Evolutionary conservation across 2,888 invertebrate species (phyloP).

Genomic region (Achlya flavicornis): DNA sequence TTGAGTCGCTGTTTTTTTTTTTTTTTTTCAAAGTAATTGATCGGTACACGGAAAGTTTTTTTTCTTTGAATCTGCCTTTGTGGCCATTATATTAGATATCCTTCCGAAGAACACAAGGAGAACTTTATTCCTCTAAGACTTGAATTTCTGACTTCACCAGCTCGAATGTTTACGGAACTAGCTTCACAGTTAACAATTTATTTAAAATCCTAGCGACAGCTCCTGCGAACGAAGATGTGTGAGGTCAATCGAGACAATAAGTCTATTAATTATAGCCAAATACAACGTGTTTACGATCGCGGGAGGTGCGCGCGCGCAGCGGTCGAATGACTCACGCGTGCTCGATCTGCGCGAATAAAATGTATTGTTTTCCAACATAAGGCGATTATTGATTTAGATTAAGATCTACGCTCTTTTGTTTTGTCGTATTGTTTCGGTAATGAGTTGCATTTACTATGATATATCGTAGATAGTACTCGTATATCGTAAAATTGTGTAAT

Average conservation of each 20-base stretch:
- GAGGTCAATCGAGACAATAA: slow-evolving; percentile 17
- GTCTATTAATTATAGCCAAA: slow-evolving; percentile 21
- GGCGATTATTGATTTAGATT: slow-evolving; percentile 9
- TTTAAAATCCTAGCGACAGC: not conserved
- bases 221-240: not conserved
- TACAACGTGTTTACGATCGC: slow-evolving; percentile 12
- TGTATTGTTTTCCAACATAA: not conserved
- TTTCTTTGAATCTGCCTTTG: too few relatives aligned
- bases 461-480: too few relatives aligned
- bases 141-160: too few relatives aligned
- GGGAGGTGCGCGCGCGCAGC: slow-evolving; percentile 8
- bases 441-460: not conserved
- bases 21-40: too few relatives aligned
- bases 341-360: not conserved
- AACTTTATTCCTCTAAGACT: too few relatives aligned
- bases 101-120: too few relatives aligned
- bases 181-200: not conserved
- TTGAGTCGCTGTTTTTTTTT: too few relatives aligned
- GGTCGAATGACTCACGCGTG: slow-evolving; percentile 14
- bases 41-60: too few relatives aligned
- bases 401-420: slow-evolving; percentile 3
- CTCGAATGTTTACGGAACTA: not conserved
- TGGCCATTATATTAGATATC: too few relatives aligned
- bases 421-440: not conserved
- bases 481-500: too few relatives aligned